Evolutionary conservation across 2,797 vertebrate species (phyloP).

Genomic region (Sitta carolinensis): DNA sequence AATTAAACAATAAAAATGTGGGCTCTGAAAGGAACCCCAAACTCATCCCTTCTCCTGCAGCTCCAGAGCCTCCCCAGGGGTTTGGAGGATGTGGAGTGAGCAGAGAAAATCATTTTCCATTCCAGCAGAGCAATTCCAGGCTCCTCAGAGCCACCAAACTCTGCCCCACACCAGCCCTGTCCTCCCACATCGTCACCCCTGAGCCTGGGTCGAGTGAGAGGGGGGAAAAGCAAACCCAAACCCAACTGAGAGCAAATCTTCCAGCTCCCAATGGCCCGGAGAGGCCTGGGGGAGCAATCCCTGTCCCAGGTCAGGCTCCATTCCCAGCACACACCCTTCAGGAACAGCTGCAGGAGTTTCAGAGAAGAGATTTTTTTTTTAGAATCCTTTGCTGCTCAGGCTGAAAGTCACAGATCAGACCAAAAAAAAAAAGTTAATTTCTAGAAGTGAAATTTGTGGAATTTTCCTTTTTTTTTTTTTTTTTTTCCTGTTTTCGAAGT

Average conservation of each 20-base stretch:
- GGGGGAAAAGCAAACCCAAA: not conserved
- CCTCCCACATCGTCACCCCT: not conserved
- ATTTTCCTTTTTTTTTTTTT: not conserved
- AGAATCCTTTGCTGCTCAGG: not conserved
- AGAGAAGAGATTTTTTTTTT: not conserved
- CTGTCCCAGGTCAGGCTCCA: not conserved
- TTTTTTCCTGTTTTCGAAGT: not conserved
- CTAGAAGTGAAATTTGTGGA: not conserved
- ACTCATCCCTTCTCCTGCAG: not conserved
- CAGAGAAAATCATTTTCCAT: not conserved
- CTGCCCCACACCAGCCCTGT: not conserved
- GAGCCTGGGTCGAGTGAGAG: not conserved
- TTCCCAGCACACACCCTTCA: not conserved
- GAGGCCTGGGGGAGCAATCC: not conserved
- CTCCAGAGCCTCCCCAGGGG: rapidly evolving
- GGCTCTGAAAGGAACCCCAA: not conserved
- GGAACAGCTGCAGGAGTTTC: not conserved
- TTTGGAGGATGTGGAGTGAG: not conserved
- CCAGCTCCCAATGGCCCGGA: not conserved
- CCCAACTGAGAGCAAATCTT: not conserved
- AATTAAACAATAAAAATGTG: not conserved
- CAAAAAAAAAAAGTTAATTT: not conserved
- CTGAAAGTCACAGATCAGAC: not conserved
- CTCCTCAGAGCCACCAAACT: not conserved
- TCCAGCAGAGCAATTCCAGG: not conserved